Base-by-base conservation (phyloP, 2,797 vertebrate species). In the Rallus crepitans region DNA sequence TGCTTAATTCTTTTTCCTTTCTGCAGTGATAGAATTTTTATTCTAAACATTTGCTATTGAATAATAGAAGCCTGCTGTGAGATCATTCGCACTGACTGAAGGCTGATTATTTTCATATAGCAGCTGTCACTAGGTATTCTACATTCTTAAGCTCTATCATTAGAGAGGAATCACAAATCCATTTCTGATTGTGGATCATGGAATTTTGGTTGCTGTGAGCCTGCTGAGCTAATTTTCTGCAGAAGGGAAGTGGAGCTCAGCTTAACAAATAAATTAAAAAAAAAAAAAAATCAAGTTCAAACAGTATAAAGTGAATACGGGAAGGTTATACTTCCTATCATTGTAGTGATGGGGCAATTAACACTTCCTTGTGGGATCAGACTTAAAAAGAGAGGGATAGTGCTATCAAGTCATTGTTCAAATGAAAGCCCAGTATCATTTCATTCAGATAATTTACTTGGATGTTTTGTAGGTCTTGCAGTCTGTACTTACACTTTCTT, bases 31-130 rank as follows among this genome's bases (percentile, higher is more conserved):
- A 94, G 96, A 91, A 94, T 37, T 90, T 95, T 93, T 94, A 93
- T 96, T 97, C 73, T 92, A 94, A 98, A 95, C 47, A 93, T 69
- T 97, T 88, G 72, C 80, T 91, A 20, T 59, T 59, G 28, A 97
- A 82, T 89, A 94, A 97, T 79, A 94, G 85, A 93, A 94, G 21
- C 78, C 71, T 86, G 64, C 88, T 78, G 70, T 83, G 89, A 93
- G 95, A 95, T 89, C 73, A 92, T 89, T 97, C 42, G 61, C 85
- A 83, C 66, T 96, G 82, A 95, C 77, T 95, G 65, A 97, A 96
- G 30, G 37, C 69, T 91, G 89, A 95, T 96, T 96, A 93, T 97
- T 97, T 97, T 95, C 84, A 69, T 85, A 94, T 72, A 95, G 60
- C 79, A 87, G 52, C 31, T 96, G 75, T 77, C 66, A 76, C 48